phyloP scores from a whole-genome alignment of 2,113 vertebrate species.

The Amphiprion percula region DNA sequence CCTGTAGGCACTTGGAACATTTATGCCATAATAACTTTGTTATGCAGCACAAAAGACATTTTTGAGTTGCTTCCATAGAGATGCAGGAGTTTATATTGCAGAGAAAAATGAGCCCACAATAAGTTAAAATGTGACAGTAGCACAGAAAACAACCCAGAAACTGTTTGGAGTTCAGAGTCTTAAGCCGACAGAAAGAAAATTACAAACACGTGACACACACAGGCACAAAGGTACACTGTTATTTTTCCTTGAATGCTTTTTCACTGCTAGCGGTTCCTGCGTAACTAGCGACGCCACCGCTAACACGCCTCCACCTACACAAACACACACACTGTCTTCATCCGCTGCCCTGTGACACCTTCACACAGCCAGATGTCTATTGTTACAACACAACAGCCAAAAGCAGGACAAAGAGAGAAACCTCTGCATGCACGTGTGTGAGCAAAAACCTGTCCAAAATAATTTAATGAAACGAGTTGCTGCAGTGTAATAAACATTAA shows the following conservation, averaged over 20 bases:
- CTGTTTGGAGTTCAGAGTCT: too few relatives aligned
- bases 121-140: too few relatives aligned
- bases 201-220: not conserved
- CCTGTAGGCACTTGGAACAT: too few relatives aligned
- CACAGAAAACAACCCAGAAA: too few relatives aligned
- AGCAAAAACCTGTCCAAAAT: not conserved
- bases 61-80: too few relatives aligned
- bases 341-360: constrained; percentile 5
- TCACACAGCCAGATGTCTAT: constrained; percentile 37
- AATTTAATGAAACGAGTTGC: constrained; percentile 14
- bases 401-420: not conserved
- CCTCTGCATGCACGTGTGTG: not conserved
- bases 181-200: not conserved
- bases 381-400: constrained; percentile 11
- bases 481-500: constrained; percentile 38
- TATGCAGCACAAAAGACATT: too few relatives aligned
- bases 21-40: too few relatives aligned
- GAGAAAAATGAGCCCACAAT: too few relatives aligned
- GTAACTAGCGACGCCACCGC: constrained; percentile 32
- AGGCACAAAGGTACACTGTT: not conserved
- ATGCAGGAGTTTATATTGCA: too few relatives aligned
- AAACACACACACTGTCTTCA: not conserved
- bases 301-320: constrained; percentile 3
- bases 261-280: constrained; percentile 22
- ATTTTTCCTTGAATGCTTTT: constrained; percentile 24